phyloP scores from a whole-genome alignment of 1,140 invertebrate genomes.

The Megalopta genalis region DNA sequence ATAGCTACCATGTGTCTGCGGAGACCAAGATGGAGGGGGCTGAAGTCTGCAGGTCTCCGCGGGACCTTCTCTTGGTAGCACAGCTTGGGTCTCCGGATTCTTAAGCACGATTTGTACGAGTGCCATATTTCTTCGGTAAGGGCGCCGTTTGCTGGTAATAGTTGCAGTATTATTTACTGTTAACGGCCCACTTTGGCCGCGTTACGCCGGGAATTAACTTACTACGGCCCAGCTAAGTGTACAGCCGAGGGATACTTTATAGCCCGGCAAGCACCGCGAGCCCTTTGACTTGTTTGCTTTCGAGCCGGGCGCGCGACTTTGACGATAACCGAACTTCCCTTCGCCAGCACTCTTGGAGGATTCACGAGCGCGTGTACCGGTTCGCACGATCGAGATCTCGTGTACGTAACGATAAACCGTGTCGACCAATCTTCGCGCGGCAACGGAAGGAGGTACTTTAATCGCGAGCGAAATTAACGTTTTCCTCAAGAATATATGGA shows the following conservation, averaged over 20 bases:
- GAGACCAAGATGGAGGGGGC: background rate
- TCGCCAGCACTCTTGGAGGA: background rate
- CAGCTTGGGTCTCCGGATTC: constrained; percentile 27
- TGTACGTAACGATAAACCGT: background rate
- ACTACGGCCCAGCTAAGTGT: constrained; percentile 61
- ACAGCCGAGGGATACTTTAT: constrained; percentile 64
- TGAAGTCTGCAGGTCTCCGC: background rate
- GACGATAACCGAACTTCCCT: background rate
- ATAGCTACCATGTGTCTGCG: background rate
- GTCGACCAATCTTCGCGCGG: background rate
- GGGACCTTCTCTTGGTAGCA: background rate
- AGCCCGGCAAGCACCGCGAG: constrained; percentile 20
- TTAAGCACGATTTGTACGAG: constrained; percentile 60
- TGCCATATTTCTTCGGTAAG: constrained; percentile 56
- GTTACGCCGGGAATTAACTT: constrained; percentile 71
- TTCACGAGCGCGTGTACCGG: background rate
- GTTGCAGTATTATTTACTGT: constrained; percentile 73
- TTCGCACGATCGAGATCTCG: constrained; percentile 4
- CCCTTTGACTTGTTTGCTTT: constrained; percentile 67
- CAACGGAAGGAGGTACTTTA: constrained; percentile 8
- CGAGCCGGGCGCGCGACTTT: background rate
- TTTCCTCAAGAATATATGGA: constrained; percentile 8
- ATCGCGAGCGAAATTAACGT: constrained; percentile 3
- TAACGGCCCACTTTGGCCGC: constrained; percentile 66
- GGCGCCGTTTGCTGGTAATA: constrained; percentile 63